These are phyloP conservation scores for Micromys minutus DNA, from an alignment of 2,113 vertebrate genomes.

Conservation along the genomic window DNA sequence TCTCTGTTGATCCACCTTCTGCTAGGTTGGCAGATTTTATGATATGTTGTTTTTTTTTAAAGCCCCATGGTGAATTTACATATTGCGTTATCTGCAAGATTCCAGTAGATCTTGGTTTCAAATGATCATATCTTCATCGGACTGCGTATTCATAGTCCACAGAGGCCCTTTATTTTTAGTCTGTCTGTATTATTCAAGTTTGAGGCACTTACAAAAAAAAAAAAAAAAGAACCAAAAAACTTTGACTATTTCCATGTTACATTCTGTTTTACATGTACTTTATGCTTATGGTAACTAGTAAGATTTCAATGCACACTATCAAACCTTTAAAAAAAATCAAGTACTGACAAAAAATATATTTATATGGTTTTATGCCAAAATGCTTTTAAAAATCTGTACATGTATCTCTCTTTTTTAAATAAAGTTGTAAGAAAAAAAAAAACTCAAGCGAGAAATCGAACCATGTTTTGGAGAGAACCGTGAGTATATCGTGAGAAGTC, in stretches of 20 bases:
- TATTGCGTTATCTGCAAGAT: conserved; percentile 42
- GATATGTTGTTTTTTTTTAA: not conserved
- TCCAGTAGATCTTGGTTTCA: conserved; percentile 17
- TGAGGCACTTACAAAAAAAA: not conserved
- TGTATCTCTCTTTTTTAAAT: too few species aligned
- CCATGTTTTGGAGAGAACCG: not conserved
- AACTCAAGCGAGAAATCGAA: conserved; percentile 35
- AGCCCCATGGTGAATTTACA: not conserved
- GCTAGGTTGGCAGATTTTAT: conserved; percentile 26
- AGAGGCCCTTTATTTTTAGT: not conserved
- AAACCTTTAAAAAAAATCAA: too few species aligned
- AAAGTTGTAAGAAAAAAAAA: not conserved
- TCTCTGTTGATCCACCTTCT: conserved; percentile 26
- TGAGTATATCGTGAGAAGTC: not conserved
- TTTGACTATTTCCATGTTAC: too few species aligned
- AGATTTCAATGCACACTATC: too few species aligned
- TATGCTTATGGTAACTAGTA: too few species aligned
- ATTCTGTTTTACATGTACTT: too few species aligned
- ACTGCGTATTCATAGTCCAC: not conserved
- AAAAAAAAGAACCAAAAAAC: too few species aligned
- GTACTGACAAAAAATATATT: too few species aligned
- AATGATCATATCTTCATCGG: not conserved
- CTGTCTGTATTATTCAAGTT: conserved; percentile 34
- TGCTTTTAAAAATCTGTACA: too few species aligned
- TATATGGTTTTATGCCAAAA: too few species aligned